Conservation (phyloP, 2,797 vertebrate species). For the Triplophysa yarkandensis region DNA sequence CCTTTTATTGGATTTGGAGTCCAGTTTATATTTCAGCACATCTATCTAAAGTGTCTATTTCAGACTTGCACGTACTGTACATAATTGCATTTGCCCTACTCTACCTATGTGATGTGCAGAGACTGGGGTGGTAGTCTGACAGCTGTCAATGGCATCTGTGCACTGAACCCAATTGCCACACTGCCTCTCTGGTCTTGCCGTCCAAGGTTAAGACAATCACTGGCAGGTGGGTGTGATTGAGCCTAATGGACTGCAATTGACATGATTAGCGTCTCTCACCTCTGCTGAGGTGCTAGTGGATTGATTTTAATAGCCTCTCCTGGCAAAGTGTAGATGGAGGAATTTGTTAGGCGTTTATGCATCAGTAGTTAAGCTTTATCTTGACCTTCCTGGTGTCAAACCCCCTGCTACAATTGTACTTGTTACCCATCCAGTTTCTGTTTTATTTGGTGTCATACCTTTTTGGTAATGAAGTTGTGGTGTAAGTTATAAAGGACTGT, state of each 20-base stretch:
- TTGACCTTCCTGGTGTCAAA: conserved; percentile 47
- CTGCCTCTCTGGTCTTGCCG: conserved; percentile 27
- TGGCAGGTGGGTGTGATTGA: conserved; percentile 58
- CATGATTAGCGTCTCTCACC: conserved; percentile 57
- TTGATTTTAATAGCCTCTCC: conserved; percentile 59
- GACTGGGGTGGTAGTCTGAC: conserved; percentile 21
- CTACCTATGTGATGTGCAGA: background rate
- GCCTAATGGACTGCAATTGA: conserved; percentile 59
- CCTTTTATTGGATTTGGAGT: background rate
- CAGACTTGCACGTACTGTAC: background rate
- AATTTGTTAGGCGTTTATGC: conserved; percentile 58
- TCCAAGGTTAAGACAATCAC: conserved; percentile 57
- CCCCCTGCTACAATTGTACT: conserved; percentile 9
- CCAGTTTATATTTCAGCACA: background rate
- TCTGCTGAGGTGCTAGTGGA: conserved; percentile 50
- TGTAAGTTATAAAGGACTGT: too few species aligned
- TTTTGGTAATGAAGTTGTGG: too few species aligned
- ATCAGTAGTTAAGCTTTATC: conserved; percentile 31
- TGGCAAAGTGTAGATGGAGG: conserved; percentile 45
- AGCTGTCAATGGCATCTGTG: conserved; percentile 33
- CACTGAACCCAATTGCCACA: conserved; percentile 34
- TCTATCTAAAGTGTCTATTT: conserved; percentile 2
- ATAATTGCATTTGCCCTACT: background rate
- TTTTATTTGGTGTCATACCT: conserved; percentile 37
- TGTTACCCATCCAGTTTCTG: background rate